A percentile compares a stretch with the other conserved stretches of the same genome.
These are phyloP conservation scores for Andrena bicolor DNA, from an alignment of 2,888 invertebrate species.

Conservation along the genomic window DNA sequence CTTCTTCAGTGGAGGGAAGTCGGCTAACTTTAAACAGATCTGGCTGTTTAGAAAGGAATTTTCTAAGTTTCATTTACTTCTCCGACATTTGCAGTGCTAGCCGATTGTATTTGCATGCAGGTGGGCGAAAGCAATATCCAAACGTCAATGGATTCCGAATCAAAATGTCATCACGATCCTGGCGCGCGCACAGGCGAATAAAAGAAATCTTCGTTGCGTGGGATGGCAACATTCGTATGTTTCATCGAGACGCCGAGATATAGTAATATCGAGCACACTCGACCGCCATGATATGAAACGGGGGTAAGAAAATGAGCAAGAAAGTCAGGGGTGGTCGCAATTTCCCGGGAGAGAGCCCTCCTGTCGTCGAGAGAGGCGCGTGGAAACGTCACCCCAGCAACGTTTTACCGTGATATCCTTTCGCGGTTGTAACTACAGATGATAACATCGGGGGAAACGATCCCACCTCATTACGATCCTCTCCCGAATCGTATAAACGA, in stretches of 20 bases:
- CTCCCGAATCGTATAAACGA: slow-evolving; percentile 25
- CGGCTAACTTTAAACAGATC: neutral
- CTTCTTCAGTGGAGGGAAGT: slow-evolving; percentile 33
- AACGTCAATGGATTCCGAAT: neutral
- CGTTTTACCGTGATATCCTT: neutral
- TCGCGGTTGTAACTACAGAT: slow-evolving; percentile 23
- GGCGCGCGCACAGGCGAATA: neutral
- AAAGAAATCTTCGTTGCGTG: neutral
- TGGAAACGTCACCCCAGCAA: neutral
- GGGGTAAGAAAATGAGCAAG: slow-evolving; percentile 43
- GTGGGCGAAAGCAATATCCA: neutral
- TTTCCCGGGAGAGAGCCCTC: slow-evolving; percentile 24
- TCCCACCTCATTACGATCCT: slow-evolving; percentile 4
- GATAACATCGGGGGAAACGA: slow-evolving; percentile 26
- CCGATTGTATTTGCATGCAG: neutral
- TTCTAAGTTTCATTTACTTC: neutral
- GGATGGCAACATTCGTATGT: slow-evolving; percentile 4
- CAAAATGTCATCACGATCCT: neutral
- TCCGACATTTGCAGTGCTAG: neutral
- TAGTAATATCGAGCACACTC: slow-evolving; percentile 26
- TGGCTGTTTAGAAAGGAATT: neutral
- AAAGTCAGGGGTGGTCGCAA: slow-evolving; percentile 39
- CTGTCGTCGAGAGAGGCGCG: neutral
- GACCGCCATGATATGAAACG: slow-evolving; percentile 16
- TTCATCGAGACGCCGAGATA: neutral